phyloP scores from a whole-genome alignment of 2,797 vertebrate species.

The Anguilla obscura region DNA sequence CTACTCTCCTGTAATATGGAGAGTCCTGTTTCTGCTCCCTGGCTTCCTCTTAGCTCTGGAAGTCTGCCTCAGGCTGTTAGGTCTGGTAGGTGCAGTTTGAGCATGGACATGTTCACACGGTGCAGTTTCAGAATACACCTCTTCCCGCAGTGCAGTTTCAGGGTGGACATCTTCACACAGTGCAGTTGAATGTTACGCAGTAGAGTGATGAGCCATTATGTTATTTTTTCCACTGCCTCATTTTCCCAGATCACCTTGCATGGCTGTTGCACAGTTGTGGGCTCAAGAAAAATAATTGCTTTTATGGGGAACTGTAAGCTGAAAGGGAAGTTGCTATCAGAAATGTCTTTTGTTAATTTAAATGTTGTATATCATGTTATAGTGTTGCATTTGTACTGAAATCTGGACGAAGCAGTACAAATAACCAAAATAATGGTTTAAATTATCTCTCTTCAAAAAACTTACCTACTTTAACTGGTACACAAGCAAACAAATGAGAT shows the following conservation, averaged over 20 bases:
- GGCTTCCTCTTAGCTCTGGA: not conserved
- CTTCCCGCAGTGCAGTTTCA: not conserved
- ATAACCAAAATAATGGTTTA: not conserved
- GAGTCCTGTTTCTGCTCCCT: not conserved
- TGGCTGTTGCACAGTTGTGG: not conserved
- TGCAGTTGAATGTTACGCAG: not conserved
- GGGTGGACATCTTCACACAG: not conserved
- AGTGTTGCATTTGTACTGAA: not conserved
- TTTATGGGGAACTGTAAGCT: not conserved
- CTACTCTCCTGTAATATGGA: not conserved
- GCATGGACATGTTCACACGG: not conserved
- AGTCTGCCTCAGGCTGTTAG: not conserved
- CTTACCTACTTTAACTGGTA: not conserved
- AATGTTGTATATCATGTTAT: not conserved
- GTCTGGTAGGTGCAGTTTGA: not conserved
- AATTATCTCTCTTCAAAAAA: not conserved
- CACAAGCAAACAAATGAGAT: not conserved
- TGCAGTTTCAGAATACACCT: not conserved
- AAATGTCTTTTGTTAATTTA: not conserved
- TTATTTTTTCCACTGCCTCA: not conserved
- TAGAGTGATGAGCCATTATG: too few species aligned
- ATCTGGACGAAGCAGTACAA: not conserved
- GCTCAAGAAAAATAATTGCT: not conserved
- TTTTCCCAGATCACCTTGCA: not conserved
- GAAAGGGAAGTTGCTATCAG: not conserved